These are phyloP conservation scores for Lumbricus terrestris DNA, from an alignment of 2,888 invertebrate genomes.

Conservation along the genomic window DNA sequence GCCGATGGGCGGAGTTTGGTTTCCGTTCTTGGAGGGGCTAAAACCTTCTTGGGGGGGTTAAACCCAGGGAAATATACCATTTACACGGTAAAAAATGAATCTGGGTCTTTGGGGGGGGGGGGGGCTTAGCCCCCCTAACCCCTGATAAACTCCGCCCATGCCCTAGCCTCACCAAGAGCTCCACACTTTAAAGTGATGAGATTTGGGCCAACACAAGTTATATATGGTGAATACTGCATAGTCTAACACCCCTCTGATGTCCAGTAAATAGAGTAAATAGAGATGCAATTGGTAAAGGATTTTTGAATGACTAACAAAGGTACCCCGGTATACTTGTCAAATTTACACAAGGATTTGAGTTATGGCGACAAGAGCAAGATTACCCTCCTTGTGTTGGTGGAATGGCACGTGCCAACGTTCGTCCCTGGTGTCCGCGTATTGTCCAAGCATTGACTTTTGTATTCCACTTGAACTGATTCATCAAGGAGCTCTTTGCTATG, in stretches of 20 bases:
- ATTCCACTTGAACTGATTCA: neutral
- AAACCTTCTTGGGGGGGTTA: too few species aligned
- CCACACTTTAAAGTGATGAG: neutral
- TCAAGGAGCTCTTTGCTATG: neutral
- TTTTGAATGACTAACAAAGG: neutral
- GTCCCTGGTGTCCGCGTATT: neutral
- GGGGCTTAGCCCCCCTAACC: too few species aligned
- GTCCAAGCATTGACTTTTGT: neutral
- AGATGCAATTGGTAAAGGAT: neutral
- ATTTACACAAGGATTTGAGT: neutral
- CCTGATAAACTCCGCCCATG: too few species aligned
- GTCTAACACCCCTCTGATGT: neutral
- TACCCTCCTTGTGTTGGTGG: neutral
- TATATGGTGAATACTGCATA: neutral
- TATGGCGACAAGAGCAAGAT: neutral
- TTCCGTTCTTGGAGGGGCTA: too few species aligned
- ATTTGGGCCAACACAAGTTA: neutral
- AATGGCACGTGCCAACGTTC: neutral
- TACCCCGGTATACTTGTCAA: neutral
- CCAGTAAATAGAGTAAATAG: neutral
- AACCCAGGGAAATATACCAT: too few species aligned
- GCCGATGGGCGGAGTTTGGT: too few species aligned
- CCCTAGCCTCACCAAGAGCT: neutral
- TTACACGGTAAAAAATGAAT: too few species aligned
- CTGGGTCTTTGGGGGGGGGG: too few species aligned